These are phyloP conservation scores for Paraplagusia blochii DNA, from an alignment of 2,113 vertebrate genomes.

Conservation along the genomic window DNA sequence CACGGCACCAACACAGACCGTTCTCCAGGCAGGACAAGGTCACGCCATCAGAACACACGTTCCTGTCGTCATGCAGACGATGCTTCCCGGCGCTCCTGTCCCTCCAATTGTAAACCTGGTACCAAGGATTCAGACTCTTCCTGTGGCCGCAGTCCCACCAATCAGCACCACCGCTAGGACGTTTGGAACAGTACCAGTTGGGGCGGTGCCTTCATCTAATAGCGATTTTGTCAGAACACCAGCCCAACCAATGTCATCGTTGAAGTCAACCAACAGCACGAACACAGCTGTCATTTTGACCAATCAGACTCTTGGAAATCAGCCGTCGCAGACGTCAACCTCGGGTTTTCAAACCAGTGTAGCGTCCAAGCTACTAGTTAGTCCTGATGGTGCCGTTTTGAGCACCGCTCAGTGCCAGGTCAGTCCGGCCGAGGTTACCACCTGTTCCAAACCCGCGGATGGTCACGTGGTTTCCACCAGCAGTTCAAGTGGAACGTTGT, in stretches of 20 bases:
- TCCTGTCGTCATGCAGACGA: conserved; percentile 32
- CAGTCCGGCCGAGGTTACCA: conserved; percentile 62
- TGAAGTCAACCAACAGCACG: conserved; percentile 33
- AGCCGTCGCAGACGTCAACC: conserved; percentile 49
- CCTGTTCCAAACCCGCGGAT: conserved; percentile 68
- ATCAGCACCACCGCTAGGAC: conserved; percentile 68
- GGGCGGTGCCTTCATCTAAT: conserved; percentile 48
- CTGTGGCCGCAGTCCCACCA: conserved; percentile 77
- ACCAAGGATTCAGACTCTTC: conserved; percentile 74
- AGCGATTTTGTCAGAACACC: conserved; percentile 46
- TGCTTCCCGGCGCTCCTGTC: conserved; percentile 52
- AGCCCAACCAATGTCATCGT: conserved; percentile 50
- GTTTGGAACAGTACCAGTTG: conserved; percentile 58
- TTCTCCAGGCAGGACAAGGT: conserved; percentile 37
- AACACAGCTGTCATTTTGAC: conserved; percentile 39
- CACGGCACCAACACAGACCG: conserved; percentile 25
- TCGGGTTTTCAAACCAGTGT: conserved; percentile 72
- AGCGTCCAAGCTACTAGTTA: conserved; percentile 84
- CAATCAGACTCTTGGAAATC: conserved; percentile 44
- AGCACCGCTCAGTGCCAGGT: conserved; percentile 78
- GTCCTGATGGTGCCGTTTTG: conserved; percentile 87
- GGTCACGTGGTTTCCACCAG: conserved; percentile 70
- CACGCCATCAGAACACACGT: conserved; percentile 46
- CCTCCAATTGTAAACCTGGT: conserved; percentile 74
- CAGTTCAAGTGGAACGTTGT: conserved; percentile 72